A percentile compares a stretch with the other conserved stretches of the same genome.
phyloP scores from a whole-genome alignment of 2,888 invertebrate genomes.

The Campoplex nolae region DNA sequence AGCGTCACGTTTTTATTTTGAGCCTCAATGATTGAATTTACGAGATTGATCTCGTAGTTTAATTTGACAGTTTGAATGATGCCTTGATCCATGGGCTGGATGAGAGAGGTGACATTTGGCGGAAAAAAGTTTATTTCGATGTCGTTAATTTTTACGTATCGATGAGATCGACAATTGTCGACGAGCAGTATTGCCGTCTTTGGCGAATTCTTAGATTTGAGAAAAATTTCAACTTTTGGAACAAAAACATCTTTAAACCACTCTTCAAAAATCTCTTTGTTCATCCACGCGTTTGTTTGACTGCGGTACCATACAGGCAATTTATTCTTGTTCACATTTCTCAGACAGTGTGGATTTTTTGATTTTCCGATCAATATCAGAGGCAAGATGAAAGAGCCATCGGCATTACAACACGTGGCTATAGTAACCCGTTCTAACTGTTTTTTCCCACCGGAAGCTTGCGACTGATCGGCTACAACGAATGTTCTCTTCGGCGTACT shows the following conservation, averaged over 20 bases:
- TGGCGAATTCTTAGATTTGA: slow-evolving; percentile 65
- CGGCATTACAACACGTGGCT: slow-evolving; percentile 68
- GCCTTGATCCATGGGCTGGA: slow-evolving; percentile 47
- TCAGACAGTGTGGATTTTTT: too few species aligned
- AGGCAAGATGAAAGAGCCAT: slow-evolving; percentile 66
- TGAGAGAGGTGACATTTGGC: slow-evolving; percentile 70
- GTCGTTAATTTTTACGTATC: too few species aligned
- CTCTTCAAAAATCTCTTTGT: slow-evolving; percentile 65
- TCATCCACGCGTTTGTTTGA: slow-evolving; percentile 71
- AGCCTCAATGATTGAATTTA: slow-evolving; percentile 56
- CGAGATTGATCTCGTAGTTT: slow-evolving; percentile 52
- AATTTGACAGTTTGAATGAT: slow-evolving; percentile 57
- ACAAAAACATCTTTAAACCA: slow-evolving; percentile 60
- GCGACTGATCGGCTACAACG: slow-evolving; percentile 61
- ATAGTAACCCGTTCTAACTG: slow-evolving; percentile 69
- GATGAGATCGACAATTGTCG: too few species aligned
- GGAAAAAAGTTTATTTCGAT: slow-evolving; percentile 60
- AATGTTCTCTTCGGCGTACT: slow-evolving; percentile 68
- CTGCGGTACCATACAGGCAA: slow-evolving; percentile 62
- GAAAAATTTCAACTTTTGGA: slow-evolving; percentile 51
- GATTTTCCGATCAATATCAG: slow-evolving; percentile 67
- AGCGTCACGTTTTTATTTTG: slow-evolving; percentile 42
- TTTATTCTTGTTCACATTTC: slow-evolving; percentile 30
- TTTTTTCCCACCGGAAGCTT: slow-evolving; percentile 68
- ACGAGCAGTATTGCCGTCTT: slow-evolving; percentile 70